Conservation (phyloP, 2,113 vertebrate genomes). For the human region GRCh38 chr6:75327001-75327500, state of each 20-base stretch:
- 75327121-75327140: neutral
- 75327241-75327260: neutral
- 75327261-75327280: neutral
- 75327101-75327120: neutral
- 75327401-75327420: neutral
- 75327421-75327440: neutral
- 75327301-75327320: neutral
- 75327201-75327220: neutral
- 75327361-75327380: neutral
- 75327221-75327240: constrained; percentile 14
- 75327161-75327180: neutral
- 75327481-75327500: neutral
- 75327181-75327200: neutral
- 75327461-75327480: neutral
- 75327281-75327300: neutral
- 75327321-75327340: neutral
- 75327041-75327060: neutral
- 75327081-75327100: neutral
- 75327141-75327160: neutral
- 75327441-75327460: neutral
- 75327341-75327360: neutral
- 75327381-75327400: neutral
- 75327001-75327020: neutral
- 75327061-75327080: neutral
- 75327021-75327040: neutral